Evolutionary conservation across 2,888 invertebrate genomes (phyloP), one percentile per base, ranked within the genome.

Genomic region (Craniophora ligustri): DNA sequence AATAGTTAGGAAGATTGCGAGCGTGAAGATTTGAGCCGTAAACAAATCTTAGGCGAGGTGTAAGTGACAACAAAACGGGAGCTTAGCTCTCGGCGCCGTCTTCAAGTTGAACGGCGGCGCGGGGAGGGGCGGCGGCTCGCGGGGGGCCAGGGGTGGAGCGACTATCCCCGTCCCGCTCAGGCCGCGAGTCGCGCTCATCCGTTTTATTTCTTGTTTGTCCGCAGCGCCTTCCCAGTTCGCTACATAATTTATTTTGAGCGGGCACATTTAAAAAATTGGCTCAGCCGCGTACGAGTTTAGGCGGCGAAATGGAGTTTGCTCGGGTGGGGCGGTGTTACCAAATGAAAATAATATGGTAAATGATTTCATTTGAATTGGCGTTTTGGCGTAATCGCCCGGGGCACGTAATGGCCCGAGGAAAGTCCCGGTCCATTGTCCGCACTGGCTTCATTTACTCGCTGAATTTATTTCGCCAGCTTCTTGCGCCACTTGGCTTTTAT

Each of bases 51-150:
- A 79, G 87, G 54, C 68, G 79, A 85, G 91, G 91, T 91, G 87
- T 92, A 92, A 92, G 92, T 92, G 92, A 92, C 92, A 92, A 92
- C 91, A 92, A 91, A 92, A 91, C 82, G 90, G 88, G 82, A 89
- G 89, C 88, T 91, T 90, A 90, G 87, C 87, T 89, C 86, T 89
- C 91, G 87, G 82, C 86, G 87, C 89, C 92, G 91, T 92, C 93
- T 92, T 92, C 84, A 87, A 90, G 86, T 86, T 87, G 89, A 87
- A 87, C 88, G 88, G 83, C 51, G 77, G 82, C 55, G 77, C 36
- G 55, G 32, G 60, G 57, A 49, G 48, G 42, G 53, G 55, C 45
- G 47, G 48, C 54, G 41, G 58, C 44, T 65, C 63, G 59, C 63
- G 60, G 72, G 66, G 56, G 64, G 19, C 48, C 36, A 60, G 71